phyloP scores from a whole-genome alignment of 1,140 invertebrate genomes.

The Heliconius eleuchia region DNA sequence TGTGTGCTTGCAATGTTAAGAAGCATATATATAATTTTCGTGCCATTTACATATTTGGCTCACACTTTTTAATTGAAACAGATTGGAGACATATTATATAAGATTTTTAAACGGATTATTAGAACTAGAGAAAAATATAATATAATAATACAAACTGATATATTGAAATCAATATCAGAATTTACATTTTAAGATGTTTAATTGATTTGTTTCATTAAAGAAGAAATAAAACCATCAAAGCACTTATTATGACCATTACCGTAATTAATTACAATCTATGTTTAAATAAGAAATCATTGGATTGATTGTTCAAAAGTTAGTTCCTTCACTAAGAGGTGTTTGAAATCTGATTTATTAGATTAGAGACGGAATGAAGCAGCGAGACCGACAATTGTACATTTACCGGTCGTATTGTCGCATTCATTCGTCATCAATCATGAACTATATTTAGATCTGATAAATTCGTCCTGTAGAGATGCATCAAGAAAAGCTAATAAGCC shows the following conservation, averaged over 20 bases:
- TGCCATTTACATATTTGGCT: background rate
- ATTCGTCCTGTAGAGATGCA: constrained; percentile 8
- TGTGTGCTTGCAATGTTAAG: background rate
- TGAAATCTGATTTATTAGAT: constrained; percentile 38
- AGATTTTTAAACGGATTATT: background rate
- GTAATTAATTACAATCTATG: background rate
- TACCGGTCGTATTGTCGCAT: constrained; percentile 34
- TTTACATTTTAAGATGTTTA: too few relatives aligned
- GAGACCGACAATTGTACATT: constrained; percentile 39
- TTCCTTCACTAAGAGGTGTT: constrained; percentile 27
- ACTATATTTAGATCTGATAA: constrained; percentile 33
- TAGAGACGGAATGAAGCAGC: constrained; percentile 28
- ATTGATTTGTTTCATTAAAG: background rate
- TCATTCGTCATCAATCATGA: constrained; percentile 33
- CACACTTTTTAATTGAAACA: background rate
- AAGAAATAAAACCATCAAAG: background rate
- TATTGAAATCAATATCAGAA: too few relatives aligned
- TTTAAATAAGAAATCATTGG: background rate
- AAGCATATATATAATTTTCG: background rate
- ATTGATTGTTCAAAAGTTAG: background rate
- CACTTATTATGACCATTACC: background rate
- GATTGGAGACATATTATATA: too few relatives aligned
- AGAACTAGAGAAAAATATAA: too few relatives aligned
- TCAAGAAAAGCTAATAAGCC: background rate
- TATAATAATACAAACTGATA: too few relatives aligned